A percentile compares a stretch with the other conserved stretches of the same genome.
phyloP scores from a whole-genome alignment of 2,113 vertebrate genomes.

The Takifugu flavidus region DNA sequence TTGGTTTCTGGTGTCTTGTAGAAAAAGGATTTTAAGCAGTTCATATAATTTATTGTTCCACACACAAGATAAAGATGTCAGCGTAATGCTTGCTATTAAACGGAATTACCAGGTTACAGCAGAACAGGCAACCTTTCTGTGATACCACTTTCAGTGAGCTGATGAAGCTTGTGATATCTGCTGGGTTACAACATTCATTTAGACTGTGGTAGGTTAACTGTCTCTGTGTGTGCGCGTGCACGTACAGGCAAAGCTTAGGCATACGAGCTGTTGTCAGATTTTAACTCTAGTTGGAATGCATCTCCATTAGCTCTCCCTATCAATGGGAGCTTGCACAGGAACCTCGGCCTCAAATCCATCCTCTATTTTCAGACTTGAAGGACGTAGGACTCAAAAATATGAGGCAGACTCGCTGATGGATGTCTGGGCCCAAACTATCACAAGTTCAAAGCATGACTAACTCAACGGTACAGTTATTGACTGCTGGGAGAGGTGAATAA shows the following conservation, averaged over 20 bases:
- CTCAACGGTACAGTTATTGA: too few relatives aligned
- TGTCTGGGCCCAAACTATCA: neutral
- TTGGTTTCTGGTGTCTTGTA: neutral
- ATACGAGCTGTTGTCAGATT: constrained; percentile 53
- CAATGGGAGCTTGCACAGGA: constrained; percentile 37
- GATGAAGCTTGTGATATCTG: constrained; percentile 56
- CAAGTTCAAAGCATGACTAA: too few relatives aligned
- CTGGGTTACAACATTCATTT: constrained; percentile 48
- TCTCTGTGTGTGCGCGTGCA: constrained; percentile 14
- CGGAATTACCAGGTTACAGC: constrained; percentile 48
- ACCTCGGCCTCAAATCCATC: constrained; percentile 45
- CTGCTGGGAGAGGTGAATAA: too few relatives aligned
- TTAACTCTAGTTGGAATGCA: constrained; percentile 55
- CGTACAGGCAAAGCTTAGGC: constrained; percentile 39
- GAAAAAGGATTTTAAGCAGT: constrained; percentile 31
- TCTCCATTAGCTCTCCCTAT: constrained; percentile 61
- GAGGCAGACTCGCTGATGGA: neutral
- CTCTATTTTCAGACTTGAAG: constrained; percentile 21
- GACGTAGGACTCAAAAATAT: constrained; percentile 9
- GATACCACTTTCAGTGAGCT: constrained; percentile 49
- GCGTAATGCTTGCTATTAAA: constrained; percentile 37
- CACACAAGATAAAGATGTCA: constrained; percentile 47
- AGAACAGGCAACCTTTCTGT: constrained; percentile 35
- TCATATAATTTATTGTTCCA: constrained; percentile 46
- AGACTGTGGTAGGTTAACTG: constrained; percentile 21